phyloP scores from a whole-genome alignment of 1,140 invertebrate species.

The Lanistes nyassanus region DNA sequence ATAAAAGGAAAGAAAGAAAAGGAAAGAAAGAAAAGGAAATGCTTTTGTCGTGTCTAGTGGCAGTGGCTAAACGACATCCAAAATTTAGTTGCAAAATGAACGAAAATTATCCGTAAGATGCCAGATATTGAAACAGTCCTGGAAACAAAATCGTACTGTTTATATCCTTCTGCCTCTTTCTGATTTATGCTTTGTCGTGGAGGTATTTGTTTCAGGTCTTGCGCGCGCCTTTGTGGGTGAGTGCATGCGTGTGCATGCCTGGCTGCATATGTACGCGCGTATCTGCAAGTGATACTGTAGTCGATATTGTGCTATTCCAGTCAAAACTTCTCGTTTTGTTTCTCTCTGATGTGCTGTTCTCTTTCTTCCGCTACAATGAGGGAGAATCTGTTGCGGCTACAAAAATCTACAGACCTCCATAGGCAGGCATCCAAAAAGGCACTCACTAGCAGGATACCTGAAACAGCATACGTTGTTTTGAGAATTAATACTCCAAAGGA shows the following conservation, averaged over 20 bases:
- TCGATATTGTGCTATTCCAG: too few relatives aligned
- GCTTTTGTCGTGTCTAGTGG: not conserved
- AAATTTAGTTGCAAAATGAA: not conserved
- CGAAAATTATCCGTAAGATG: not conserved
- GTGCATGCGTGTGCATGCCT: not conserved
- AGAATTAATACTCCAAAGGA: not conserved
- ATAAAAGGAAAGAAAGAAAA: conserved; percentile 3
- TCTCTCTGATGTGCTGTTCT: not conserved
- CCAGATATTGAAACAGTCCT: not conserved
- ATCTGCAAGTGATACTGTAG: not conserved
- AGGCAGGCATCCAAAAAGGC: not conserved
- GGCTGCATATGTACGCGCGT: not conserved
- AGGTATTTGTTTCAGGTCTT: not conserved
- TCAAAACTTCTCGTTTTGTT: not conserved
- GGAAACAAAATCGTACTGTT: not conserved
- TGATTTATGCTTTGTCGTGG: conserved; percentile 9
- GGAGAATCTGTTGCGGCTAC: not conserved
- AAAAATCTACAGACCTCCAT: too few relatives aligned
- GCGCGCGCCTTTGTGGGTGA: not conserved
- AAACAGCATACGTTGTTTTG: not conserved
- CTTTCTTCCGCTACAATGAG: not conserved
- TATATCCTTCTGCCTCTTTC: not conserved
- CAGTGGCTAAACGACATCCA: not conserved
- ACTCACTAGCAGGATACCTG: not conserved
- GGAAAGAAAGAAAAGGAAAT: not conserved